Percentiles rank a stretch among this genome's conserved stretches.
Evolutionary conservation across 2,113 vertebrate species (phyloP).

Genomic region (Circaetus gallicus): DNA sequence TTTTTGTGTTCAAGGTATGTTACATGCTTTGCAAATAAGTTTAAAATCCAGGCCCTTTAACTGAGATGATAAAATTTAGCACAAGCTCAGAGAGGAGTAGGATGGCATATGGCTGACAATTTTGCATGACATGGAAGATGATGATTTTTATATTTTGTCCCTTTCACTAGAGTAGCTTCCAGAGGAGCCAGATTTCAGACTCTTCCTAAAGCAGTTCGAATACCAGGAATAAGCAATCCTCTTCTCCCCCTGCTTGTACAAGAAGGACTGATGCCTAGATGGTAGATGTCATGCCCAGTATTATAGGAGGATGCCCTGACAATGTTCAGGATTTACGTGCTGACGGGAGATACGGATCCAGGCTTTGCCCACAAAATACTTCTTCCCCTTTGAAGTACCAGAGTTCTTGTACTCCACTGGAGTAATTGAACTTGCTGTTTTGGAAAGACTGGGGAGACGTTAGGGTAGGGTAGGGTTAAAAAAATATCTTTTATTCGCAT

Average conservation of each 20-base stretch:
- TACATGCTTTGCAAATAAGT: background rate
- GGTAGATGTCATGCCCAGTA: background rate
- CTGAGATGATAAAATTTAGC: background rate
- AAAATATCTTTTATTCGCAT: background rate
- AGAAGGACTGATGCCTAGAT: background rate
- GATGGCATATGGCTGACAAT: background rate
- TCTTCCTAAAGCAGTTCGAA: background rate
- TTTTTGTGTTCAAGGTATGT: background rate
- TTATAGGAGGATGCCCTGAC: background rate
- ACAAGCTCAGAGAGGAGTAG: rapidly evolving
- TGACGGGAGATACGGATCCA: background rate
- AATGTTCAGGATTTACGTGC: background rate
- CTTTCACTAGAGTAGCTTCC: background rate
- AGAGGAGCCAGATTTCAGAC: background rate
- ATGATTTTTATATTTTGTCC: background rate
- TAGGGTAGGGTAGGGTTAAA: background rate
- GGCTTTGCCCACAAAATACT: background rate
- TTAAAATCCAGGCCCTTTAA: background rate
- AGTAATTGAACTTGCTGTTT: background rate
- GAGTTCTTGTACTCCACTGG: background rate
- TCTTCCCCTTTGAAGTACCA: background rate
- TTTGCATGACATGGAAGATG: background rate
- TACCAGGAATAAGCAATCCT: background rate
- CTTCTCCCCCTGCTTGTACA: background rate
- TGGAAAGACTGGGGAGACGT: background rate